These are phyloP conservation scores for Theonella swinhoei DNA, from an alignment of 37 sponge, comb jelly and placozoan genomes.

Conservation along the genomic window DNA sequence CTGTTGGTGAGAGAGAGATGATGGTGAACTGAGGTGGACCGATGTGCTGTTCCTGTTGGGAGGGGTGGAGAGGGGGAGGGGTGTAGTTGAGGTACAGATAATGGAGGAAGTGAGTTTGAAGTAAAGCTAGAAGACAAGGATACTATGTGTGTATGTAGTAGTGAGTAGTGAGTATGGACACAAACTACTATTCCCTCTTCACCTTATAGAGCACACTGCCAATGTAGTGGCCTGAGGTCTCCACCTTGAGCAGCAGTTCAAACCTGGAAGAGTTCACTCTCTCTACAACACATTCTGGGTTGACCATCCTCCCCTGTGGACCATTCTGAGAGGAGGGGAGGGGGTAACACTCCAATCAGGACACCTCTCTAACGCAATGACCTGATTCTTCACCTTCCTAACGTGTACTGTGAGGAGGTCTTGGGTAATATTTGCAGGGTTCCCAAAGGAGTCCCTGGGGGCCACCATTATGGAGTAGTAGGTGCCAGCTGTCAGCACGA, in stretches of 20 bases:
- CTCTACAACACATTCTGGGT: conserved; percentile 65
- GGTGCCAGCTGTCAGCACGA: conserved; percentile 56
- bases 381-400: conserved; percentile 43
- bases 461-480: conserved; percentile 57
- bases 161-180: too few species aligned
- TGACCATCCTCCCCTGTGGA: conserved; percentile 19
- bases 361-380: too few species aligned
- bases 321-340: conserved; percentile 19
- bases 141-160: too few species aligned
- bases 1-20: conserved; percentile 27
- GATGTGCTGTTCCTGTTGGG: conserved; percentile 3
- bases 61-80: too few species aligned
- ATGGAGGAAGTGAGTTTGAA: background rate
- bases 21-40: conserved; percentile 35
- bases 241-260: conserved; percentile 72
- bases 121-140: too few species aligned
- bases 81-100: too few species aligned
- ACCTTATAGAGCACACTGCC: conserved; percentile 48
- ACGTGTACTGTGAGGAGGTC: conserved; percentile 50
- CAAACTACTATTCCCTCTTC: too few species aligned
- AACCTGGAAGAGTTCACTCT: conserved; percentile 8
- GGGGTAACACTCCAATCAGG: too few species aligned
- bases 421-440: conserved; percentile 34
- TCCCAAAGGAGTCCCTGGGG: conserved; percentile 80
- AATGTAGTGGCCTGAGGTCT: conserved; percentile 40